Evolutionary conservation across 2,797 vertebrate species (phyloP).

Genomic region (Typhlichthys subterraneus): DNA sequence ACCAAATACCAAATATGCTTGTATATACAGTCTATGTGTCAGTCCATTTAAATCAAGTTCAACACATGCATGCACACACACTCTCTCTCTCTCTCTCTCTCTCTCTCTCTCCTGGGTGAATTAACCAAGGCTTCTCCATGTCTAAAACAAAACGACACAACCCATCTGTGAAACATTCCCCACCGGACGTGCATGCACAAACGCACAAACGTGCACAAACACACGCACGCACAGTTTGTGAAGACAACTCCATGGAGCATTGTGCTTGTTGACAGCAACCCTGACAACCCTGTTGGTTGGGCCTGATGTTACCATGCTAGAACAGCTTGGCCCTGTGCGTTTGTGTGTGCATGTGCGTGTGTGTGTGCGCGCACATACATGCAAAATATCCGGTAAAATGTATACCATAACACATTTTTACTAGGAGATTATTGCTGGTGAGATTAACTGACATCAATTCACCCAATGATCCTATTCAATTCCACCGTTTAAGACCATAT

Average conservation of each 20-base stretch:
- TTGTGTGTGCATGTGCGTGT: conserved; percentile 2
- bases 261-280: conserved; percentile 4
- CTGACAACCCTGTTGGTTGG: conserved; percentile 2
- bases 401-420: too few species aligned
- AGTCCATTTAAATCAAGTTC: conserved; percentile 1
- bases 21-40: background rate
- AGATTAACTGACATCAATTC: too few species aligned
- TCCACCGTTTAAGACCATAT: too few species aligned
- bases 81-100: conserved; percentile 4
- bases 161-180: conserved; percentile 14
- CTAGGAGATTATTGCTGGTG: too few species aligned
- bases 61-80: background rate
- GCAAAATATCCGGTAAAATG: too few species aligned
- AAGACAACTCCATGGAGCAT: conserved; percentile 2
- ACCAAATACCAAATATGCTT: background rate
- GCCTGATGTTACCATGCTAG: conserved; percentile 3
- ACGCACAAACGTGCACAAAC: background rate
- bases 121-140: conserved; percentile 2
- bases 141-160: conserved; percentile 1
- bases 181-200: background rate
- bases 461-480: too few species aligned
- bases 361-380: background rate
- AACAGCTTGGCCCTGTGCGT: conserved; percentile 8
- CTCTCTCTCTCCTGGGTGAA: conserved; percentile 6
- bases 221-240: conserved; percentile 1